Percentiles rank a stretch among this genome's conserved stretches.
Conservation (phyloP, 1,140 invertebrate species). For the Planococcus citri region DNA sequence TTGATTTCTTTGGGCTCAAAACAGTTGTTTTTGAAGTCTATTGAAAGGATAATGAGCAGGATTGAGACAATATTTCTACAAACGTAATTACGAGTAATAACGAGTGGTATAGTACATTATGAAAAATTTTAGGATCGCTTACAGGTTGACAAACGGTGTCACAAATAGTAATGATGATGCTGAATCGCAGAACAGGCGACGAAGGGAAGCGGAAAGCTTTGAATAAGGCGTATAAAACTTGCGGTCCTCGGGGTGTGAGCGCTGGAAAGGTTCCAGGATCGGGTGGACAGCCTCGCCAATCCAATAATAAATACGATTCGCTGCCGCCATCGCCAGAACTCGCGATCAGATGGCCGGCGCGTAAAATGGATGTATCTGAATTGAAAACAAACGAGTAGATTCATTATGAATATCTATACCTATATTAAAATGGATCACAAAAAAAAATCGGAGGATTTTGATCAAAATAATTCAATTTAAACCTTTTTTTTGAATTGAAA, state of each 20-base stretch:
- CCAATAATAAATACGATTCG: slow-evolving; percentile 40
- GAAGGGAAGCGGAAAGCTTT: slow-evolving; percentile 57
- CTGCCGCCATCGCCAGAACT: slow-evolving; percentile 37
- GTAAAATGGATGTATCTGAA: slow-evolving; percentile 41
- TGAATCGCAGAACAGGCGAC: slow-evolving; percentile 51
- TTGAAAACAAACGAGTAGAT: slow-evolving; percentile 11
- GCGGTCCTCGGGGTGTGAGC: slow-evolving; percentile 34
- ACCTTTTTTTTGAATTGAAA: no score
- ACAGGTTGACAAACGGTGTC: slow-evolving; percentile 44
- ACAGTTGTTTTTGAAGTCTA: no score
- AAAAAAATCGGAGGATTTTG: no score
- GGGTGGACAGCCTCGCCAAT: slow-evolving; percentile 42
- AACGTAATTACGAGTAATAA: no score
- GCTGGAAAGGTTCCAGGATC: slow-evolving; percentile 41
- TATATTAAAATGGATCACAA: no score
- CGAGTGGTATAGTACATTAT: no score
- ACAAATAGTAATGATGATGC: slow-evolving; percentile 54
- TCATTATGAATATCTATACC: slow-evolving; percentile 1
- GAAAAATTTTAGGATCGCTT: no score
- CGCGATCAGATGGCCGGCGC: slow-evolving; percentile 41
- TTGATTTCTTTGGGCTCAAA: no score
- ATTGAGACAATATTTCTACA: no score
- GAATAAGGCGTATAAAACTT: slow-evolving; percentile 38
- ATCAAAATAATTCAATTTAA: no score
- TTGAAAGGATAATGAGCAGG: no score